Conservation (phyloP, 2,888 invertebrate species). For the Dryobotodes eremita region DNA sequence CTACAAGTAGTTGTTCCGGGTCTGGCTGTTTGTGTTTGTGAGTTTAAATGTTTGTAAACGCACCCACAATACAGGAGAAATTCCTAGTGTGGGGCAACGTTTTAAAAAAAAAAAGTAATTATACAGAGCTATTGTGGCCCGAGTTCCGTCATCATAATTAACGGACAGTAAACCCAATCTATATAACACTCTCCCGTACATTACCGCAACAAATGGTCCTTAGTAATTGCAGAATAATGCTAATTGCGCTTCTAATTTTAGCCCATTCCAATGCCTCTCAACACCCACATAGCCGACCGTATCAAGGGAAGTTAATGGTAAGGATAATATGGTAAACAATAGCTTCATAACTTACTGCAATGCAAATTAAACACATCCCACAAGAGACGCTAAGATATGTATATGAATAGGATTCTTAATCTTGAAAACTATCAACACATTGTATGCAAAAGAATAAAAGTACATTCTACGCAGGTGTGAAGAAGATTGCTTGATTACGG, state of each 20-base stretch:
- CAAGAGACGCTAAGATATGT: not conserved
- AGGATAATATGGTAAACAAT: constrained; percentile 38
- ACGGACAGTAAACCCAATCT: not conserved
- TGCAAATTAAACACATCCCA: constrained; percentile 2
- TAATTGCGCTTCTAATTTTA: constrained; percentile 42
- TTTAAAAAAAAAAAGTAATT: no score
- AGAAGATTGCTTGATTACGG: constrained; percentile 53
- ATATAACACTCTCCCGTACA: constrained; percentile 14
- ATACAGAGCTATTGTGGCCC: not conserved
- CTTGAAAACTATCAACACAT: constrained; percentile 42
- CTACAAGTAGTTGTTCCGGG: no score
- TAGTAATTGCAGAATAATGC: constrained; percentile 31
- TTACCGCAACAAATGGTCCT: constrained; percentile 31
- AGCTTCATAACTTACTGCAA: constrained; percentile 43
- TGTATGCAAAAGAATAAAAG: constrained; percentile 48
- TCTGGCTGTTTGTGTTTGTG: no score
- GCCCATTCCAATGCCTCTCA: constrained; percentile 11
- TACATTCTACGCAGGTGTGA: constrained; percentile 48
- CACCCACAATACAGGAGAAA: no score
- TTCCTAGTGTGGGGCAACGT: no score
- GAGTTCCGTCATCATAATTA: constrained; percentile 17
- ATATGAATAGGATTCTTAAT: constrained; percentile 36
- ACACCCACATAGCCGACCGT: constrained; percentile 7
- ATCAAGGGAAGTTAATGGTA: constrained; percentile 5
- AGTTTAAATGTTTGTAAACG: no score